A percentile compares a stretch with the other conserved stretches of the same genome.
Evolutionary conservation across 2,888 invertebrate species (phyloP).

Genomic region (Chrysopilus asiliformis): DNA sequence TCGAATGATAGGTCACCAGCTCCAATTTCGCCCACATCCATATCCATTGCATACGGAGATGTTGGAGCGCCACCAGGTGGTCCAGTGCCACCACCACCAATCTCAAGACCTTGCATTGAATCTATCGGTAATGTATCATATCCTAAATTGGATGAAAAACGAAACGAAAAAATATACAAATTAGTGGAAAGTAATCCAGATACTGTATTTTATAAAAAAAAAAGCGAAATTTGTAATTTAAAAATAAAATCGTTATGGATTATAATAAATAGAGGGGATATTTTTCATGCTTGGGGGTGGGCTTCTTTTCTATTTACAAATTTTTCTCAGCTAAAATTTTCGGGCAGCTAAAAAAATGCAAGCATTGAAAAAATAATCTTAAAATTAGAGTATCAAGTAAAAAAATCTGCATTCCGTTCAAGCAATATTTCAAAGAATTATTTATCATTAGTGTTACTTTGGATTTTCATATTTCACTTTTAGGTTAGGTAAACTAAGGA

Average conservation of each 20-base stretch:
- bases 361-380: too few species aligned
- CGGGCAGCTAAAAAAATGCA: too few species aligned
- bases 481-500: too few species aligned
- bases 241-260: background rate
- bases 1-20: conserved; percentile 67
- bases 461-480: too few species aligned
- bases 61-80: conserved; percentile 35
- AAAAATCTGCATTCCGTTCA: too few species aligned
- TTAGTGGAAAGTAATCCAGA: background rate
- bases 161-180: background rate
- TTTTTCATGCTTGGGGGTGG: too few species aligned
- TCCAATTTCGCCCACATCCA: conserved; percentile 69
- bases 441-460: too few species aligned
- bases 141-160: conserved; percentile 43
- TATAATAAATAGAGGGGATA: too few species aligned
- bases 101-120: conserved; percentile 89
- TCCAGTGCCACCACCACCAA: conserved; percentile 42
- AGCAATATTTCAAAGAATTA: too few species aligned
- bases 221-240: background rate
- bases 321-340: too few species aligned
- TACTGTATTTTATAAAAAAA: background rate
- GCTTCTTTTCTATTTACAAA: too few species aligned
- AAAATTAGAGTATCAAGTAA: too few species aligned
- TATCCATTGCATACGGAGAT: conserved; percentile 68
- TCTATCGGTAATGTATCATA: conserved; percentile 97